Evolutionary conservation across 1,140 invertebrate genomes (phyloP).

Genomic region (Delia radicum): DNA sequence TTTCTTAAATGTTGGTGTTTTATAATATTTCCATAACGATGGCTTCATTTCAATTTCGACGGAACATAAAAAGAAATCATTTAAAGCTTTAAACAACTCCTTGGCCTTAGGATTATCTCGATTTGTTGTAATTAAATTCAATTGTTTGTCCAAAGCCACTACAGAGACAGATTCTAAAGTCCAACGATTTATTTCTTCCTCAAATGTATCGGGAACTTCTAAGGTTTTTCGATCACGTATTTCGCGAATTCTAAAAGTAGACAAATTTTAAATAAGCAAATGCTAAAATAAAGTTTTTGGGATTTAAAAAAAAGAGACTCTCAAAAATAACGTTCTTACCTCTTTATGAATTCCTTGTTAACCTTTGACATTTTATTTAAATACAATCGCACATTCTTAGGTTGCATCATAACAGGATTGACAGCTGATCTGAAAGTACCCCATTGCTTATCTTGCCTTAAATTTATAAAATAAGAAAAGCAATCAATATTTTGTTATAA

Average conservation of each 20-base stretch:
- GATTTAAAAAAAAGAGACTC: too few species aligned
- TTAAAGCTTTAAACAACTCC: conserved; percentile 62
- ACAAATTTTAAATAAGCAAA: conserved; percentile 30
- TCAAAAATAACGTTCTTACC: conserved; percentile 53
- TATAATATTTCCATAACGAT: conserved; percentile 64
- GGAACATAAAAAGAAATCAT: conserved; percentile 52
- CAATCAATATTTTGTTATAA: neutral
- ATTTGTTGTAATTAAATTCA: conserved; percentile 17
- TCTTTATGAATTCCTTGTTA: conserved; percentile 54
- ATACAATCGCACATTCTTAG: conserved; percentile 45
- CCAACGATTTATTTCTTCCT: conserved; percentile 28
- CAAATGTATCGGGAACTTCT: conserved; percentile 30
- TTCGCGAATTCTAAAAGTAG: conserved; percentile 34
- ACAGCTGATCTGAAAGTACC: conserved; percentile 43
- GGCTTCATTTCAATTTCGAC: conserved; percentile 64
- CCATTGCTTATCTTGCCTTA: conserved; percentile 40
- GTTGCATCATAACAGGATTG: conserved; percentile 47
- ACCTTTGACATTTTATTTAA: conserved; percentile 40
- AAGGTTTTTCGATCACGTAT: conserved; percentile 28
- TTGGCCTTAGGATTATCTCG: conserved; percentile 51
- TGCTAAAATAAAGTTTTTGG: too few species aligned
- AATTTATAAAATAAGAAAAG: neutral
- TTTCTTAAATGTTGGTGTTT: conserved; percentile 61
- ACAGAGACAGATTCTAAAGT: conserved; percentile 28
- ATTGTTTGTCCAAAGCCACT: conserved; percentile 28